Evolutionary conservation across 2,113 vertebrate species (phyloP), one percentile per base, ranked within the genome.

Genomic region (Rhizomys pruinosus): DNA sequence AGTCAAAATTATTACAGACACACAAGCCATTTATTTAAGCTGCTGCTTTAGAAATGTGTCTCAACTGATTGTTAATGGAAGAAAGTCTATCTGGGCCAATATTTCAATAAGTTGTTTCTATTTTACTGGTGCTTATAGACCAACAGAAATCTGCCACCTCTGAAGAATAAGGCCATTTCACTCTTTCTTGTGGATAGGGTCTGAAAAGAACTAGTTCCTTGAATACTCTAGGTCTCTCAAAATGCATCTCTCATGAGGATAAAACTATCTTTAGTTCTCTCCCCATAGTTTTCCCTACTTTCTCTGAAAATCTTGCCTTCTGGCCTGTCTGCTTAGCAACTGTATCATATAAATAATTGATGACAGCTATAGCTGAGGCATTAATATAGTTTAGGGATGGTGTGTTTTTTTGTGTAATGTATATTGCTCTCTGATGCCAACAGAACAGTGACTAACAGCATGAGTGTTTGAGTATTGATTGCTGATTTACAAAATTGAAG

Each of bases 1-100:
- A 98, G 94, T 97, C 94, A 66, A 98, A 98, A 98, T 98, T 97
- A 98, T 98, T 98, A 97, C 96, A 98, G 98, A 98, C 97, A 97
- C 97, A 95, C 95, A 98, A 96, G 27, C 96, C 98, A 98, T 98
- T 98, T 98, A 98, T 98, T 98, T 98, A 98, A 97, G 71, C 97
- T 97, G 89, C 97, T 98, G 97, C 97, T 97, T 97, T 98, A 97
- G 98, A 98, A 98, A 98, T 96, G 94, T 98, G 96, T 98, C 96
- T 98, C 96, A 94, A 89, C 95, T 97, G 96, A 96, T 97, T 97
- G 97, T 97, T 98, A 98, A 98, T 98, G 97, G 97, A 98, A 97
- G 93, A 97, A 98, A 98, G 93, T 98, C 97, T 97, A 96, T 82
- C 97, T 96, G 96, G 86, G 96, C 96, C 97, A 97, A 97, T 97